Evolutionary conservation across 2,888 invertebrate species (phyloP).

Genomic region (Andrena bucephala): DNA sequence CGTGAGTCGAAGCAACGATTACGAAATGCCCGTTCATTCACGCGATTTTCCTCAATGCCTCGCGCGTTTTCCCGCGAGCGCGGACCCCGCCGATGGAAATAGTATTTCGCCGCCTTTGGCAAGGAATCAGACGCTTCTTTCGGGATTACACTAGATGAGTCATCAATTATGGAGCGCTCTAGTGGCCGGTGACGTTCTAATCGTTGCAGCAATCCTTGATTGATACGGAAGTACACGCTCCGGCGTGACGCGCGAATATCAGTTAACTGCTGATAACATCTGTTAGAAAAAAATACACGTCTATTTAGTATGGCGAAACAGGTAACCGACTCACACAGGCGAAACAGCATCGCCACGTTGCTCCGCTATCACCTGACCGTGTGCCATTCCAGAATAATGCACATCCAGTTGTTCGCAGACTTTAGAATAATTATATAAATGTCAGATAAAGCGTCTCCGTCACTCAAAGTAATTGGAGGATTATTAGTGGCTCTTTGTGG

Average conservation of each 20-base stretch:
- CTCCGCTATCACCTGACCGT: neutral
- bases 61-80: neutral
- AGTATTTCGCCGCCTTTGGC: too few relatives aligned
- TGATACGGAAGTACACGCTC: neutral
- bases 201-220: neutral
- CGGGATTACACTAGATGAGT: neutral
- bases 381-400: neutral
- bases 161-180: neutral
- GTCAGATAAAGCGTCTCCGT: too few relatives aligned
- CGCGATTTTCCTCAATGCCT: neutral
- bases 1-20: neutral
- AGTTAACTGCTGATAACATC: slow-evolving; percentile 8
- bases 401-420: neutral
- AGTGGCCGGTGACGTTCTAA: neutral
- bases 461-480: too few relatives aligned
- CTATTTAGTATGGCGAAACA: neutral
- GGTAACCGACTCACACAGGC: neutral
- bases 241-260: neutral
- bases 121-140: neutral
- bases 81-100: neutral
- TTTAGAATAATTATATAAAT: neutral
- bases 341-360: neutral
- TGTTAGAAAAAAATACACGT: neutral
- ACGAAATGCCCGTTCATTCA: slow-evolving; percentile 32
- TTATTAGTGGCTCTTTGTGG: too few relatives aligned